Conservation (phyloP, 2,888 invertebrate genomes). For the Pammene fasciana region DNA sequence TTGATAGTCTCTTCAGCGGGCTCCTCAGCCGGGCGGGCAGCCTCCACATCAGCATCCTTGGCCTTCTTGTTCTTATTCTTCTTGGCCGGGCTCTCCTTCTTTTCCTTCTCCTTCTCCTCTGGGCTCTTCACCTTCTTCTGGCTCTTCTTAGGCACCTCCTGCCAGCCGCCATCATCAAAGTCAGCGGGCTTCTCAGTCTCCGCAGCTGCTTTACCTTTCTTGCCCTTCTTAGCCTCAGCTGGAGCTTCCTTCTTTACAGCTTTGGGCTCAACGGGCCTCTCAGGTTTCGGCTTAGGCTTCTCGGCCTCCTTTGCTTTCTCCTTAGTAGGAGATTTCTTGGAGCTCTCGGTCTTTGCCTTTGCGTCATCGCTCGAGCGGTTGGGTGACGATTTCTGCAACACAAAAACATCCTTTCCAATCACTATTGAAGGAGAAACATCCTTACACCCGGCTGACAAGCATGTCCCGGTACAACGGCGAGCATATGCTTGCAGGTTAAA, state of each 20-base stretch:
- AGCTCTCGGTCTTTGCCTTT: conserved; percentile 83
- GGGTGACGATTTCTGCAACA: conserved; percentile 83
- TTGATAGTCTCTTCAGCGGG: conserved; percentile 71
- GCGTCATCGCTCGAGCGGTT: conserved; percentile 84
- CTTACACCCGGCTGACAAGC: conserved; percentile 44
- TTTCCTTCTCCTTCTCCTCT: conserved; percentile 82
- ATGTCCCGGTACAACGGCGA: conserved; percentile 58
- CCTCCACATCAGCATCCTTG: conserved; percentile 75
- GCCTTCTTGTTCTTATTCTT: conserved; percentile 71
- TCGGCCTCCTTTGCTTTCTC: conserved; percentile 80
- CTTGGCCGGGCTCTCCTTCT: conserved; percentile 78
- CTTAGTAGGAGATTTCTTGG: conserved; percentile 82
- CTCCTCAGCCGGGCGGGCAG: conserved; percentile 58
- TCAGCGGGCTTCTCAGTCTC: conserved; percentile 87
- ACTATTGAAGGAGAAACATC: conserved; percentile 17
- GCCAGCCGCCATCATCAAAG: conserved; percentile 90
- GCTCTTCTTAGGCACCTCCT: conserved; percentile 86
- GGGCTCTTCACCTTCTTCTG: conserved; percentile 87
- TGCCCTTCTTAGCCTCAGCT: conserved; percentile 81
- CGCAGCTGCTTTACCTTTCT: conserved; percentile 81
- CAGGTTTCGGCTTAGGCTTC: conserved; percentile 75
- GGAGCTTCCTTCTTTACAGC: conserved; percentile 71
- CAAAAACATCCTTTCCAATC: conserved; percentile 30
- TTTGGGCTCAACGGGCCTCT: conserved; percentile 66
- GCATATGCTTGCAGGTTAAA: conserved; percentile 78